These are phyloP conservation scores for Lutjanus campechanus DNA, from an alignment of 2,797 vertebrate species.

Conservation along the genomic window DNA sequence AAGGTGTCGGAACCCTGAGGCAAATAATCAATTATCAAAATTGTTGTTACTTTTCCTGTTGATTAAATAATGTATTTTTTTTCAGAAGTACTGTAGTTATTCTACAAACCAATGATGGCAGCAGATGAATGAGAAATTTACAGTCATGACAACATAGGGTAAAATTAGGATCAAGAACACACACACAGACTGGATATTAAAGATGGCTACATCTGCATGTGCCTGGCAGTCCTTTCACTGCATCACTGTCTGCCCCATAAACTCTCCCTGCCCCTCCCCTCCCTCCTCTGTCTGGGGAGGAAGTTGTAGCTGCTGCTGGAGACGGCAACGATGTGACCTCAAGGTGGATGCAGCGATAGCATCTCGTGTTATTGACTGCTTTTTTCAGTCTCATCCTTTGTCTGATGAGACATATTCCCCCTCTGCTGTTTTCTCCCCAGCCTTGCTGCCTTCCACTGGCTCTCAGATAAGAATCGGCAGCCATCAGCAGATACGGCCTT, in stretches of 20 bases:
- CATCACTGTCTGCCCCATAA: constrained; percentile 12
- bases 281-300: neutral
- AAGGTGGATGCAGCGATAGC: constrained; percentile 54
- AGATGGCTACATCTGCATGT: constrained; percentile 8
- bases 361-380: constrained; percentile 58
- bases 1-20: neutral
- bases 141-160: neutral
- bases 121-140: neutral
- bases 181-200: constrained; percentile 4
- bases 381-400: constrained; percentile 53
- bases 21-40: neutral
- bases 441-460: constrained; percentile 41
- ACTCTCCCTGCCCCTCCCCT: constrained; percentile 3
- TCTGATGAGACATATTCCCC: constrained; percentile 51
- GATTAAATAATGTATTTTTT: neutral
- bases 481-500: constrained; percentile 72
- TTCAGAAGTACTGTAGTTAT: no score
- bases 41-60: neutral
- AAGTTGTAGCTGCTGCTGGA: constrained; percentile 21
- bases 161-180: neutral
- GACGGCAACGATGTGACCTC: constrained; percentile 50
- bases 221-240: neutral
- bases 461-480: constrained; percentile 69
- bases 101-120: neutral
- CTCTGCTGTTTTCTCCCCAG: constrained; percentile 26